phyloP scores from a whole-genome alignment of 1,140 invertebrate species.

The Brachionus koreanus region DNA sequence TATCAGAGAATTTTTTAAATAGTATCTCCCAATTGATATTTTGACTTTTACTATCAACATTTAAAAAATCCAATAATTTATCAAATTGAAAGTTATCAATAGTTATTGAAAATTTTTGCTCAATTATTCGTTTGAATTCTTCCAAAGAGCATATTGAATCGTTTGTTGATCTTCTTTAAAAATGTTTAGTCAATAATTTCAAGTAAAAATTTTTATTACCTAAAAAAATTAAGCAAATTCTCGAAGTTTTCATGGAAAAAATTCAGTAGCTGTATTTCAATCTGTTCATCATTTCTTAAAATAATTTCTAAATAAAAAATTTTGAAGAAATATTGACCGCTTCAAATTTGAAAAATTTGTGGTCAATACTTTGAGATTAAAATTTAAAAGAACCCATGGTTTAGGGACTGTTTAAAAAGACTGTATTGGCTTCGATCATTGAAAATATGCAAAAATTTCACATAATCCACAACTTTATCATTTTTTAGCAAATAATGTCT shows the following conservation, averaged over 20 bases:
- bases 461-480: slow-evolving; percentile 24
- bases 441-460: slow-evolving; percentile 28
- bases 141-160: slow-evolving; percentile 1
- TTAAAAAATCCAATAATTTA: background rate
- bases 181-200: background rate
- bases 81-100: background rate
- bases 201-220: background rate
- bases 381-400: background rate
- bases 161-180: background rate
- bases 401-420: background rate
- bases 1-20: slow-evolving; percentile 18
- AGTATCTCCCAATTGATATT: background rate
- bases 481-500: slow-evolving; percentile 23
- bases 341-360: background rate
- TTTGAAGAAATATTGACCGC: background rate
- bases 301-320: background rate
- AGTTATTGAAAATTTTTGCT: slow-evolving; percentile 7
- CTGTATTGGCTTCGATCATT: background rate
- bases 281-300: background rate
- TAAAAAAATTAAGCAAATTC: background rate
- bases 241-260: slow-evolving; percentile 35
- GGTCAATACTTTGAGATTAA: background rate
- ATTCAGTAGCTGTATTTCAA: background rate
- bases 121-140: background rate
- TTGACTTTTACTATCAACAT: background rate